Evolutionary conservation across 2,113 vertebrate genomes (phyloP).

Genomic region (Upupa epops): DNA sequence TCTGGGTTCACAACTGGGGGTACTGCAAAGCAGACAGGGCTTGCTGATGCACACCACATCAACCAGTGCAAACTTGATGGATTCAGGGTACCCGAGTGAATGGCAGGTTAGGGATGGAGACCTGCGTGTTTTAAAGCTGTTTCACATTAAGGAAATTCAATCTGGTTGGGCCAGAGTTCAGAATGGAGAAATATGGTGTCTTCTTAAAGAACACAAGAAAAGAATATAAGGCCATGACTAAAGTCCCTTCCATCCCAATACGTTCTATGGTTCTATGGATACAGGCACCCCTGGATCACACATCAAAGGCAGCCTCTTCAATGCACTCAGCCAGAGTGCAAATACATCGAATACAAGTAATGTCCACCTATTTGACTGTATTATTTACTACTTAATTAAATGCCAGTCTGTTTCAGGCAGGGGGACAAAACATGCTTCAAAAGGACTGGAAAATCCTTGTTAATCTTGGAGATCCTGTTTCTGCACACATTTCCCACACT

Average conservation of each 20-base stretch:
- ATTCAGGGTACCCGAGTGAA: background rate
- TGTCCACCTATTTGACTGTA: background rate
- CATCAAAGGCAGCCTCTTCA: background rate
- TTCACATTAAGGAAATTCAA: background rate
- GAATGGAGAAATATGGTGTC: background rate
- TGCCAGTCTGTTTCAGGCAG: background rate
- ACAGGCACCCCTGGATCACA: background rate
- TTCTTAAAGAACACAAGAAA: background rate
- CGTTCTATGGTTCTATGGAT: background rate
- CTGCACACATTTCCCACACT: background rate
- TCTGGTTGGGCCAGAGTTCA: background rate
- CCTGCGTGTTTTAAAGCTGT: background rate
- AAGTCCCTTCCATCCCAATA: too few relatives aligned
- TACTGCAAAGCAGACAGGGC: background rate
- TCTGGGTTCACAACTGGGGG: background rate
- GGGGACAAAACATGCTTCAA: background rate
- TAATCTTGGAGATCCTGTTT: background rate
- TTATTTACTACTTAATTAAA: background rate
- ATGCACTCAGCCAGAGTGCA: background rate
- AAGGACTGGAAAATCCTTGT: background rate
- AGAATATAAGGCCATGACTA: background rate
- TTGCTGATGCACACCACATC: background rate
- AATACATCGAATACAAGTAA: background rate
- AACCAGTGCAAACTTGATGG: background rate
- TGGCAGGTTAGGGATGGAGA: background rate